Conservation (phyloP, 2,113 vertebrate genomes). For the Ascaphus truei region DNA sequence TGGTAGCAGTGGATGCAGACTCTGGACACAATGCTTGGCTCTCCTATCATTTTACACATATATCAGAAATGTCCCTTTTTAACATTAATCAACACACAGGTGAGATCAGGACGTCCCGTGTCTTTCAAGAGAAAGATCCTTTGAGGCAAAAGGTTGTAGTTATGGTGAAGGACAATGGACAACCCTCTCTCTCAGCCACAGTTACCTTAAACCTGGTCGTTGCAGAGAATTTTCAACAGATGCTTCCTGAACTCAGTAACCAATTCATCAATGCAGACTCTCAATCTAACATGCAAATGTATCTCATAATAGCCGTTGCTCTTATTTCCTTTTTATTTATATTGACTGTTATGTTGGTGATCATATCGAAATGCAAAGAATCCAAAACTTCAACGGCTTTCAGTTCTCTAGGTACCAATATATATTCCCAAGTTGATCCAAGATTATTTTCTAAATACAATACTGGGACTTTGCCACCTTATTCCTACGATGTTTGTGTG, state of each 20-base stretch:
- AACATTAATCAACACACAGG: no score
- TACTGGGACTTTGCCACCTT: conserved; percentile 42
- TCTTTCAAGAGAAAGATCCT: neutral
- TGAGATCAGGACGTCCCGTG: neutral
- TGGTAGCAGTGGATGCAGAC: conserved; percentile 41
- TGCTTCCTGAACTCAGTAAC: neutral
- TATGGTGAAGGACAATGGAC: conserved; percentile 3
- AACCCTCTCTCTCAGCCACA: no score
- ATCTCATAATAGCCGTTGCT: neutral
- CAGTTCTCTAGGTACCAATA: conserved; percentile 24
- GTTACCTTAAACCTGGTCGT: no score
- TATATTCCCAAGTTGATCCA: conserved; percentile 30
- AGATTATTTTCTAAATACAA: conserved; percentile 36
- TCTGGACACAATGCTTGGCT: conserved; percentile 47
- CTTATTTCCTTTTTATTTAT: conserved; percentile 8
- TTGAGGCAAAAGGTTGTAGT: neutral
- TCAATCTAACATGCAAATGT: neutral
- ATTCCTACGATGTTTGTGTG: conserved; percentile 2
- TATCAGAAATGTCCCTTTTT: conserved; percentile 67
- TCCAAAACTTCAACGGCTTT: neutral
- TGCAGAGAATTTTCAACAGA: conserved; percentile 1
- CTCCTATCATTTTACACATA: conserved; percentile 69
- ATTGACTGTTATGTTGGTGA: neutral
- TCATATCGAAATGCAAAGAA: conserved; percentile 4
- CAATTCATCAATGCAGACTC: neutral